These are phyloP conservation scores for Trissolcus basalis DNA, from an alignment of 1,140 invertebrate genomes.

Conservation along the genomic window DNA sequence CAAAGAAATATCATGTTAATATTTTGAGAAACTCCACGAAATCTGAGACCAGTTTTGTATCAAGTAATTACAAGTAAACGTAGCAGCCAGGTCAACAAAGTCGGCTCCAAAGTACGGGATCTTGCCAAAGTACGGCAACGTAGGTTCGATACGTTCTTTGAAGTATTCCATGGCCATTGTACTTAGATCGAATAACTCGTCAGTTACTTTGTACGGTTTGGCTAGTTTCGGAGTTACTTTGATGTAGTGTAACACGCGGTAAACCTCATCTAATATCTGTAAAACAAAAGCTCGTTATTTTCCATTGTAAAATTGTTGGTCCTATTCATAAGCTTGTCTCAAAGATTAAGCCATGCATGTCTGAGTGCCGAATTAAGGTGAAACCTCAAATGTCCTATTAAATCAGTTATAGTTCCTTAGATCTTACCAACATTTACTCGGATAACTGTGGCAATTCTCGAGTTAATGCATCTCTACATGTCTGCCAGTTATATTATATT, in stretches of 20 bases:
- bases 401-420: too few species aligned
- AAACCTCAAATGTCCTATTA: too few species aligned
- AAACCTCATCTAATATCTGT: constrained; percentile 84
- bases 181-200: constrained; percentile 93
- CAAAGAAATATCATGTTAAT: constrained; percentile 8
- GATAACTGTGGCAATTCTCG: too few species aligned
- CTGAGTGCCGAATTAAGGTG: too few species aligned
- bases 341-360: constrained; percentile 87
- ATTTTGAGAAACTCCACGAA: not conserved
- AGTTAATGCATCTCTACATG: too few species aligned
- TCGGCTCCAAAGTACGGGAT: constrained; percentile 90
- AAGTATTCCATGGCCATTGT: constrained; percentile 97
- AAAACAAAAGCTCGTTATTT: not conserved
- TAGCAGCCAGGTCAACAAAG: constrained; percentile 84
- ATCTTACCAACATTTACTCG: too few species aligned
- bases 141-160: constrained; percentile 91
- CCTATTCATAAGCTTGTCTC: constrained; percentile 83
- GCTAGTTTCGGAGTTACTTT: constrained; percentile 87
- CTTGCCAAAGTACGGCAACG: constrained; percentile 88
- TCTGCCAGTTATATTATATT: too few species aligned
- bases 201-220: constrained; percentile 90
- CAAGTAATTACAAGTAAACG: constrained; percentile 78
- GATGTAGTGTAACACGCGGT: constrained; percentile 88
- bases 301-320: not conserved
- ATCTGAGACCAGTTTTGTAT: too few species aligned